Base-by-base conservation (phyloP, 2,888 invertebrate genomes). In the Lapara coniferarum region DNA sequence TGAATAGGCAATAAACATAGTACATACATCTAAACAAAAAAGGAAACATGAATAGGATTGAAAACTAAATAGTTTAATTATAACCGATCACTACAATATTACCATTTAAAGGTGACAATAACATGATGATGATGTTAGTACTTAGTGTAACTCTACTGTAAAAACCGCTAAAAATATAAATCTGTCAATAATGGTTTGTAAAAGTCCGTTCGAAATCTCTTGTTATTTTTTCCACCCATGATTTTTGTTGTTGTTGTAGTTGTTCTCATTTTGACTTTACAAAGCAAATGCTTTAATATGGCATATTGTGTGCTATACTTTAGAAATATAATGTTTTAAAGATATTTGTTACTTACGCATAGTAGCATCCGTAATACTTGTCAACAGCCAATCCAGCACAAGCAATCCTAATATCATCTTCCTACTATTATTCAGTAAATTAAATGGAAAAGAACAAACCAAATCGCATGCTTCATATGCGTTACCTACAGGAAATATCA, bases 361-460 rank as follows among this genome's bases (percentile, higher is more conserved):
- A 0, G 89, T 87, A 66, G 92, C 91, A 77, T 87, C 84, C 25
- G 89, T 91, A n/a, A 88, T 84, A 63, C 83, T 84, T 57, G 90
- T 85, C 52, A 91, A 81, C 71, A 91, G 78, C 88, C 89, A 91
- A 87, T 92, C 91, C 89, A 91, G 81, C 72, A 91, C 82, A 69
- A 91, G 76, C 68, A 91, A 73, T 53, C 86, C 85, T 69, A 91
- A 72, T 73, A 92, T 77, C 79, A 89, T 83, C 77, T 88, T 89
- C 49, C 85, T 85, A 81, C 85, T 85, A 77, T 37, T 7, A 37
- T 80, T 84, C 66, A 82, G 72, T 71, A 85, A 78, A 81, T 63
- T 49, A 63, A 63, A 49, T 63, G 4, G 63, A 63, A 49, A 49
- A 63, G 44, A 49, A 69, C 72, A 74, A 73, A 79, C 79, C 87